Evolutionary conservation across 1,140 invertebrate genomes (phyloP).

Genomic region (Cardiocondyla obscurior): DNA sequence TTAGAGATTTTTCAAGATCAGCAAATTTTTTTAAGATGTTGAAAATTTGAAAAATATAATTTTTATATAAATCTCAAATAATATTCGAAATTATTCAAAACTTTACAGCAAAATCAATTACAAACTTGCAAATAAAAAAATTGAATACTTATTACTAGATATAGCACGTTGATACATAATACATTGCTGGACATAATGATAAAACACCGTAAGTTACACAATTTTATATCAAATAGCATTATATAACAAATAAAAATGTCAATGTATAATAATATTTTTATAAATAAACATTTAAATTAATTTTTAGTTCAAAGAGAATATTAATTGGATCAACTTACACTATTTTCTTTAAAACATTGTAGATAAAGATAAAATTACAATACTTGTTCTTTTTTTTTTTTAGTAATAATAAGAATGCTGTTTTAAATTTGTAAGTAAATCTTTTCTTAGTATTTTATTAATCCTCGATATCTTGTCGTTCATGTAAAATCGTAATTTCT

Average conservation of each 20-base stretch:
- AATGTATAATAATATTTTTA: neutral
- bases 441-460: neutral
- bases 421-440: neutral
- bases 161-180: neutral
- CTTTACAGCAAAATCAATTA: neutral
- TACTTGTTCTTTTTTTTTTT: no score
- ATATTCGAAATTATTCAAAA: slow-evolving; percentile 11
- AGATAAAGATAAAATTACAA: neutral
- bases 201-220: neutral
- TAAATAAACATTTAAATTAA: neutral
- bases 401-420: neutral
- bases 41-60: neutral
- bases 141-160: neutral
- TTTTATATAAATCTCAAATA: neutral
- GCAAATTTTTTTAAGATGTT: neutral
- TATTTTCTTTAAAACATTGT: neutral
- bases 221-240: neutral
- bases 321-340: neutral
- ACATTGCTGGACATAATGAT: slow-evolving; percentile 24
- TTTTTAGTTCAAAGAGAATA: neutral
- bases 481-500: neutral
- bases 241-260: neutral
- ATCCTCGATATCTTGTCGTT: neutral
- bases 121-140: neutral
- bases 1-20: neutral